These are phyloP conservation scores for Calypte anna DNA, from an alignment of 2,113 vertebrate species.

Conservation along the genomic window DNA sequence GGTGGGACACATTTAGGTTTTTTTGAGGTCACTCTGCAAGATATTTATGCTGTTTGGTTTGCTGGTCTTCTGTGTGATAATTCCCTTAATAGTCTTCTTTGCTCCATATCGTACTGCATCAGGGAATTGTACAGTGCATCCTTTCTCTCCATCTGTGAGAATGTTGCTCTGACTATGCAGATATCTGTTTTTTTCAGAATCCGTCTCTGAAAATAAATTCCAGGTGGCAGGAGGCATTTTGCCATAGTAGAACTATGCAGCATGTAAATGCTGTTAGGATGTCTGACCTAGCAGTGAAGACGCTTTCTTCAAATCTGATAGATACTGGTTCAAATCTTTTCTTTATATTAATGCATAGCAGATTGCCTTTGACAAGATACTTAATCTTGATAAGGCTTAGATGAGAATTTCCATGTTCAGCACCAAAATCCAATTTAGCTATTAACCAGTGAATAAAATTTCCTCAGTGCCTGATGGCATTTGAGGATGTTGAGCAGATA, in stretches of 20 bases:
- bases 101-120: background rate
- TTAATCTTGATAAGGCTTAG: background rate
- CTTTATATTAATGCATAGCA: background rate
- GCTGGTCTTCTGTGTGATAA: background rate
- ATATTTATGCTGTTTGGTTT: background rate
- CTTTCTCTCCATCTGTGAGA: background rate
- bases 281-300: background rate
- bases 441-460: background rate
- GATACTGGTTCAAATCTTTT: background rate
- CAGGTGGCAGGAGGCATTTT: background rate
- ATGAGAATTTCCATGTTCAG: background rate
- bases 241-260: background rate
- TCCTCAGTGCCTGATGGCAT: background rate
- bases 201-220: background rate
- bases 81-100: background rate
- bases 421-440: background rate
- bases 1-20: background rate
- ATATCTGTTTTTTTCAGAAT: background rate
- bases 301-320: background rate
- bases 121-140: background rate
- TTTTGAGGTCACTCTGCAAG: background rate
- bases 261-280: background rate
- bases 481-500: background rate
- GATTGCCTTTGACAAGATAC: background rate
- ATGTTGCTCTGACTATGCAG: background rate